Evolutionary conservation across 2,888 invertebrate species (phyloP).

Genomic region (Sphinx pinastri): DNA sequence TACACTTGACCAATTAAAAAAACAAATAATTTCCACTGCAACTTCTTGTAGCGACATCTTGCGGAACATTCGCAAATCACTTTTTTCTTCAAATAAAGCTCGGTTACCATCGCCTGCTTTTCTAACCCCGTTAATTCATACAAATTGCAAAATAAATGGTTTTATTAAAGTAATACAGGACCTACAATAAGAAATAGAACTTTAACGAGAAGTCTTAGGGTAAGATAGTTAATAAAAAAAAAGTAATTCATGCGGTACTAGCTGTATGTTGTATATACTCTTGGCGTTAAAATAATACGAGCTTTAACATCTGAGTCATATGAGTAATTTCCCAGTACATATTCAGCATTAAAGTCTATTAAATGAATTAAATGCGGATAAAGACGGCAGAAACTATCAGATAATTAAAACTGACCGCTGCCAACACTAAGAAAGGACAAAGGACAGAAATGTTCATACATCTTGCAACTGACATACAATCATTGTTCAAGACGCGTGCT

Average conservation of each 20-base stretch:
- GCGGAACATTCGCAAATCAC: not conserved
- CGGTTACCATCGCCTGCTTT: not conserved
- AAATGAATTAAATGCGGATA: conserved; percentile 2
- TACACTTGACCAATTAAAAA: no score
- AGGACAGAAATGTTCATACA: conserved; percentile 21
- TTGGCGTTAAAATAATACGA: not conserved
- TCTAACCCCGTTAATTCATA: not conserved
- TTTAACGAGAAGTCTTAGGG: no score
- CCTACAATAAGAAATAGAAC: no score
- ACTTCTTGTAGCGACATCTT: conserved; percentile 1
- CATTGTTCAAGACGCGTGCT: conserved; percentile 22
- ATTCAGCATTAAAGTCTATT: not conserved
- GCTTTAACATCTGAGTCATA: not conserved
- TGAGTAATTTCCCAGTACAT: not conserved
- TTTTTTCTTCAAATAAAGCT: not conserved
- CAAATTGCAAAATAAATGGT: no score
- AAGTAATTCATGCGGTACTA: no score
- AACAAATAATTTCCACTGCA: not conserved
- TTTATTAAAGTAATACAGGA: no score
- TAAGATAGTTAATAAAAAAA: no score
- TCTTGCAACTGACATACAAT: conserved; percentile 15
- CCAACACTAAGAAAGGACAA: conserved; percentile 19
- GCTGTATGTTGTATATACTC: no score
- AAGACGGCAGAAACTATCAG: conserved; percentile 3
- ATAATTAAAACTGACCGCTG: conserved; percentile 21